Conservation (phyloP, 2,888 invertebrate species). For the Tetropium fuscum region DNA sequence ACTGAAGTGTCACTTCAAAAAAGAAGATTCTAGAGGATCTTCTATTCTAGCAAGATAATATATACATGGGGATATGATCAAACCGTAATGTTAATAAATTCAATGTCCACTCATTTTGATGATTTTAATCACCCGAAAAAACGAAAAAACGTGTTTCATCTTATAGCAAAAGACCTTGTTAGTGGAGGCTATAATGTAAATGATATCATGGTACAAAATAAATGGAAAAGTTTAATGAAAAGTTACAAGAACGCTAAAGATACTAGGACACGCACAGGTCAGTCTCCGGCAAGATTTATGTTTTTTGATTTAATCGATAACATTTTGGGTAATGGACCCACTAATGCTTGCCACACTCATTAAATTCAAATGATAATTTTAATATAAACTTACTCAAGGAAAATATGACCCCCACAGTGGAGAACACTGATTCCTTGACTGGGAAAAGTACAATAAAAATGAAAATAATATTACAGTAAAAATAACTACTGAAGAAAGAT, state of each 20-base stretch:
- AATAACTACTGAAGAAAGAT: background rate
- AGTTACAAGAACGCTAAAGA: constrained; percentile 28
- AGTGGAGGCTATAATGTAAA: too few relatives aligned
- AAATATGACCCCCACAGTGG: background rate
- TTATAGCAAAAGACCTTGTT: background rate
- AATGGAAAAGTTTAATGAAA: constrained; percentile 24
- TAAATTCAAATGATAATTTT: constrained; percentile 2
- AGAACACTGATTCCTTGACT: too few relatives aligned
- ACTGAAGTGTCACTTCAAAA: background rate
- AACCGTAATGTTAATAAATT: background rate
- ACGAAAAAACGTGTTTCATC: background rate
- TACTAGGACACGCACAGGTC: constrained; percentile 18
- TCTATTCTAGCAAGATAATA: background rate
- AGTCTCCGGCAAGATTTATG: constrained; percentile 20
- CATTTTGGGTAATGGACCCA: constrained; percentile 15
- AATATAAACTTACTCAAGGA: background rate
- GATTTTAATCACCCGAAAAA: background rate
- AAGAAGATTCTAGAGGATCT: too few relatives aligned
- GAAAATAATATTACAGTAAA: too few relatives aligned
- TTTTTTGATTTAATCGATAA: constrained; percentile 27
- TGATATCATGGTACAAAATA: constrained; percentile 27
- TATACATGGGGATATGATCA: constrained; percentile 1
- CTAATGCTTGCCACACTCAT: background rate
- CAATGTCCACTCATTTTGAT: background rate
- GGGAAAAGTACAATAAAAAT: too few relatives aligned